Evolutionary conservation across 2,113 vertebrate species (phyloP).

Genomic region (Hydropotes inermis): DNA sequence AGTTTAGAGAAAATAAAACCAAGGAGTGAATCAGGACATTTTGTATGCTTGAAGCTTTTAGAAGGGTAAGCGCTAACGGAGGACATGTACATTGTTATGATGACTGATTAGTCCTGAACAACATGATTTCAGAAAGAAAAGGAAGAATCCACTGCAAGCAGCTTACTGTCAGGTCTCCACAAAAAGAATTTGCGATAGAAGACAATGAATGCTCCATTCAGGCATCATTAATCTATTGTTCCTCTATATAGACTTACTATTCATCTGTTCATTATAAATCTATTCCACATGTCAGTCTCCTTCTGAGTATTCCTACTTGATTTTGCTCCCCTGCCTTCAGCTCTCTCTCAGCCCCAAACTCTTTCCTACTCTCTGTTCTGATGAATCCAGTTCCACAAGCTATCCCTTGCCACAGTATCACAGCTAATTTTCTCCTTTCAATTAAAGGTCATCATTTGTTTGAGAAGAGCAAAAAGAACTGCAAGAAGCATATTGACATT

Average conservation of each 20-base stretch:
- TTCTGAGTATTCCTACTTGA: background rate
- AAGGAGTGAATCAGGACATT: background rate
- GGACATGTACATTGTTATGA: background rate
- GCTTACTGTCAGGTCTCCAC: slow-evolving; percentile 1
- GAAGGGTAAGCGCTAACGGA: background rate
- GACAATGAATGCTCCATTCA: background rate
- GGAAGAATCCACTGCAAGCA: background rate
- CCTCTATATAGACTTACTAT: background rate
- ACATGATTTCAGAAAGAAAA: background rate
- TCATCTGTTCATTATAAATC: background rate
- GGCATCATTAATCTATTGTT: background rate
- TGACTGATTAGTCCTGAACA: background rate
- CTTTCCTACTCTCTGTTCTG: background rate
- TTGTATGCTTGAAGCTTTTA: background rate
- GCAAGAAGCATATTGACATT: slow-evolving; percentile 52
- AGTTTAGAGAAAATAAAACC: slow-evolving; percentile 27
- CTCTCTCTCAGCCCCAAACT: background rate
- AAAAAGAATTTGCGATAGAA: background rate
- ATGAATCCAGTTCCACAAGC: slow-evolving; percentile 11
- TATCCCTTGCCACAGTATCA: slow-evolving; percentile 5
- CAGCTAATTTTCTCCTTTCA: slow-evolving; percentile 66
- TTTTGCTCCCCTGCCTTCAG: background rate
- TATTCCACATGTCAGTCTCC: background rate
- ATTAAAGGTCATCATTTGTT: slow-evolving; percentile 69
- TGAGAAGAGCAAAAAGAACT: slow-evolving; percentile 54